Evolutionary conservation across 1,140 invertebrate species (phyloP), one percentile per base, ranked within the genome.

Genomic region (Pogonomyrmex barbatus): DNA sequence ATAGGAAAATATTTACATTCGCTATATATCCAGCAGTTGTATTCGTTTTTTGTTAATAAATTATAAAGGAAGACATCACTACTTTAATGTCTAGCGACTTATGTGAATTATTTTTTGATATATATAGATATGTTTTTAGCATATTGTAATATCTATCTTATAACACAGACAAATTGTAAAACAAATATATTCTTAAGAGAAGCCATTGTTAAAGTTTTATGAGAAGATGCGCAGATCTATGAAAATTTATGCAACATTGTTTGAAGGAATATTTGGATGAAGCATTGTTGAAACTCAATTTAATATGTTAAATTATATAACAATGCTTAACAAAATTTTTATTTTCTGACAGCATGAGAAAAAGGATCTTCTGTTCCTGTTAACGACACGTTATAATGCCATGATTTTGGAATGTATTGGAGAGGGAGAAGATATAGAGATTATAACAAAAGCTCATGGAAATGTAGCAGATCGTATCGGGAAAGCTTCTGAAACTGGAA

Each of bases 331-430:
- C 10, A 39, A 52, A 50, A 85, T 30, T 58, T 65, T 60, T 45
- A 56, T 65, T 67, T 73, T 67, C 88, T 96, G 96, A 88, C 94
- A 99, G 98, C 97, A 98, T 93, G 98, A 99, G 92, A 97, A 97
- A 67, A 99, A 99, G 95, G 99, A 99, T 94, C 95, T 98, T 60
- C 95, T 99, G 33, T 99, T 99, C 94, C 96, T 99, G 36, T 95
- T 99, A 76, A 99, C 99, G 24, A 96, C 97, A 33, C 96, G 98
- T 47, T 99, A 99, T 93, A 99, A 99, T 96, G 98, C 98, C 3
- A 99, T 99, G 98, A 99, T 99, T 92, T 94, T 99, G 67, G 98
- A 99, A 95, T 99, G 98, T 94, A 96, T 96, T 30, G 97, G 97
- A 54, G 97, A 97, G 82, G 97, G 96, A 30, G 97, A 97, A 77